Evolutionary conservation across 2,113 vertebrate species (phyloP), one percentile per base, ranked within the genome.

Genomic region (Orientallactaga bullata): DNA sequence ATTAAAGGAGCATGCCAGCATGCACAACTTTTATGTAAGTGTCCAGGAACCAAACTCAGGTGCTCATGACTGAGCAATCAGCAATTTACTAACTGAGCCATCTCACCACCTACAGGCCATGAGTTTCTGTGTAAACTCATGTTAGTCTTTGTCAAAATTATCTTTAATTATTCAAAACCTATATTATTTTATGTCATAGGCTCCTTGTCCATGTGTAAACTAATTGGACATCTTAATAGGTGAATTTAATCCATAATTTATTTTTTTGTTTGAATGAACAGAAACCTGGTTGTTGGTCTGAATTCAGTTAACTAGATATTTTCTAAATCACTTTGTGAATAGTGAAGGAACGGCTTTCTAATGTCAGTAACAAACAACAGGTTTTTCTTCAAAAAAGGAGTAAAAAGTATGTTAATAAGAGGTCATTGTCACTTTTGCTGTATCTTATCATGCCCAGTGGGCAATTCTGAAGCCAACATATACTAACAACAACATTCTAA

Each of bases 281-380:
- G 35, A 88, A 88, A 83, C 3, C 9, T 76, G 32, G 1, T 63
- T 86, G 60, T 80, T 86, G 35, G 18, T 91, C 12, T 84, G 32
- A 95, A 83, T 87, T 86, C 63, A 82, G n/a, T 55, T 79, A 89
- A 89, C 37, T 8, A 72, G n/a, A 51, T 91, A 84, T n/a, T 92
- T 55, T 85, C 1, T 78, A 85, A 85, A 78, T 92, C 78, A 28
- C 35, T 66, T 86, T 77, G 42, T 90, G 39, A 95, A 74, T 71
- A 8, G 21, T 84, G 1, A 15, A 66, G 37, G 78, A 58, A 58
- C 0, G 71, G 16, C 16, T 61, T 94, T 61, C n/a, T 87, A 66
- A 60, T 28, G 20, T 61, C 47, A 84, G 7, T 89, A 78, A 20
- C 5, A 88, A 78, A 63, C 32, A n/a, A 37, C 16, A 35, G 26